Evolutionary conservation across 2,797 vertebrate genomes (phyloP).

Genomic region (Rhabdophis nuchalis): DNA sequence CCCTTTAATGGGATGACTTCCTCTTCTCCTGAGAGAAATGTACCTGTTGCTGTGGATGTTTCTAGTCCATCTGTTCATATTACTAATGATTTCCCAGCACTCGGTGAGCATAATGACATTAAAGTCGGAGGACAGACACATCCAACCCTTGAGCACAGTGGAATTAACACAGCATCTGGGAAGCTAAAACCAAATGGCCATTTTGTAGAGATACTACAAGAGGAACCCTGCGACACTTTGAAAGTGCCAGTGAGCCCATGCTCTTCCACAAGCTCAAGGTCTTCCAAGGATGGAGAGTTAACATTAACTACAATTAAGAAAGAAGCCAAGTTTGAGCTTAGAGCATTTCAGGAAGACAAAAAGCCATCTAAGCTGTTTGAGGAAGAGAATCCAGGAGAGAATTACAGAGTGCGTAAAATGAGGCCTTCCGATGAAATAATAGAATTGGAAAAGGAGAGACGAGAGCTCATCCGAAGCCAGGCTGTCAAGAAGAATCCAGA

Average conservation of each 20-base stretch:
- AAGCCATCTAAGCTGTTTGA: conserved; percentile 91
- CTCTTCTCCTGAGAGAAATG: conserved; percentile 59
- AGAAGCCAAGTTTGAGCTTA: conserved; percentile 88
- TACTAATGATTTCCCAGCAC: conserved; percentile 49
- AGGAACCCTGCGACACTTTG: conserved; percentile 49
- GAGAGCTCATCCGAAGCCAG: conserved; percentile 91
- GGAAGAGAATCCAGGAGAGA: conserved; percentile 80
- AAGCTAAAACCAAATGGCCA: conserved; percentile 68
- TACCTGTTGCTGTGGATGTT: conserved; percentile 62
- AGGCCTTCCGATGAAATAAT: conserved; percentile 88
- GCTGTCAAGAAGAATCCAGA: conserved; percentile 94
- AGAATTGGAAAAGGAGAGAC: conserved; percentile 92
- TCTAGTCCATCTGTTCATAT: conserved; percentile 67
- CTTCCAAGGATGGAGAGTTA: conserved; percentile 73
- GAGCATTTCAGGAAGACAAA: conserved; percentile 92
- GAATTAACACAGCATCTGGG: conserved; percentile 48
- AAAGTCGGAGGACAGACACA: conserved; percentile 62
- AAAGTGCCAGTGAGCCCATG: conserved; percentile 69
- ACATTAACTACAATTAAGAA: conserved; percentile 75
- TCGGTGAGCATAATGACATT: conserved; percentile 58
- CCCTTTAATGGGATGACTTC: conserved; percentile 81
- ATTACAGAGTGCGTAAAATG: conserved; percentile 82
- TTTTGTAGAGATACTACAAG: conserved; percentile 46
- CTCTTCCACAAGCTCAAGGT: conserved; percentile 72
- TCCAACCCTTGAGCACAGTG: conserved; percentile 58